Percentiles rank a stretch among this genome's conserved stretches.
Conservation (phyloP, 2,888 invertebrate genomes). For the Metalampra italica region DNA sequence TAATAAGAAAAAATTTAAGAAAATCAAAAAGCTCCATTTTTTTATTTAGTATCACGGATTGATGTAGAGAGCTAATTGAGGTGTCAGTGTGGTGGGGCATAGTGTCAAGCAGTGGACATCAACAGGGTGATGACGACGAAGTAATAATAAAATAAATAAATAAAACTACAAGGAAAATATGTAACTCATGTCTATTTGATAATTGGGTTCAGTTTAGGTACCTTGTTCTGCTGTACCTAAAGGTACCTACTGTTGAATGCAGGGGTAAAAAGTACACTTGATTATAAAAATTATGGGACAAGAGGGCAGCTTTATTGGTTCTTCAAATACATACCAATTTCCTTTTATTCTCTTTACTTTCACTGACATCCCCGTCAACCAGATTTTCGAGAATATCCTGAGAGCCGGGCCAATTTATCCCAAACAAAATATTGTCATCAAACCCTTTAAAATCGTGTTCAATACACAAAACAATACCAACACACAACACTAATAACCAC, state of each 20-base stretch:
- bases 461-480: conserved; percentile 37
- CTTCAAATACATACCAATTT: not conserved
- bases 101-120: no score
- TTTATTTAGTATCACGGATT: not conserved
- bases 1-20: not conserved
- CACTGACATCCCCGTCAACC: conserved; percentile 39
- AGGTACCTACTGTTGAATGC: no score
- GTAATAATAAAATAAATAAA: no score
- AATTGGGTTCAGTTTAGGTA: no score
- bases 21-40: not conserved
- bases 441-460: conserved; percentile 86
- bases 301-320: no score
- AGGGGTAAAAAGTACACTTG: no score
- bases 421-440: conserved; percentile 89
- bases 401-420: conserved; percentile 86
- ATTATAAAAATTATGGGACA: no score
- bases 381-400: conserved; percentile 38
- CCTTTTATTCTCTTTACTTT: conserved; percentile 34
- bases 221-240: no score
- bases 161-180: no score
- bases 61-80: not conserved
- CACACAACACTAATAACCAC: conserved; percentile 37
- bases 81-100: no score
- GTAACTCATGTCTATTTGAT: no score
- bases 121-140: no score